These are phyloP conservation scores for Dynastes hyllus DNA, from an alignment of 2,888 invertebrate species.

Conservation along the genomic window DNA sequence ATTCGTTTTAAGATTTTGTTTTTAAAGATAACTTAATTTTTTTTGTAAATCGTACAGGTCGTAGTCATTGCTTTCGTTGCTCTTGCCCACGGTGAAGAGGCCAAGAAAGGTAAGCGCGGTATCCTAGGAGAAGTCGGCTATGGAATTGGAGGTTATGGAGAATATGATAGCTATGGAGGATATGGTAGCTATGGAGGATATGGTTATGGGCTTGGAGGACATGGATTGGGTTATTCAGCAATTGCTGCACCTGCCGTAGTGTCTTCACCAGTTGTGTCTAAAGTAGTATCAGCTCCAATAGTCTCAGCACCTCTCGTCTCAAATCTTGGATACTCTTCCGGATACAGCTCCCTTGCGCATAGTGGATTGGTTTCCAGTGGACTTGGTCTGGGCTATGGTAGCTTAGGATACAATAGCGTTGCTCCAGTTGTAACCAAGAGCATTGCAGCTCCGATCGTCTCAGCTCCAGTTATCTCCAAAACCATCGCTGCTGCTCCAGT, in stretches of 20 bases:
- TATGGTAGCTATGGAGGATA: slow-evolving; percentile 5
- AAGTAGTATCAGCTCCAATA: slow-evolving; percentile 42
- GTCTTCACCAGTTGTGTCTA: slow-evolving; percentile 37
- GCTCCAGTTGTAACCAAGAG: slow-evolving; percentile 30
- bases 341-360: background rate
- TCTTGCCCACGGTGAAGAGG: slow-evolving; percentile 19
- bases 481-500: slow-evolving; percentile 21
- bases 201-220: slow-evolving; percentile 15
- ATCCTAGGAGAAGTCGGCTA: slow-evolving; percentile 34
- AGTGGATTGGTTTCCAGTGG: slow-evolving; percentile 23
- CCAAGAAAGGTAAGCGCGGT: slow-evolving; percentile 41
- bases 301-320: slow-evolving; percentile 44
- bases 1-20: background rate
- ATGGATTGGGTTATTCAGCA: slow-evolving; percentile 21
- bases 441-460: slow-evolving; percentile 27
- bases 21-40: background rate
- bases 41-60: slow-evolving; percentile 12
- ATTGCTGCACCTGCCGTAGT: slow-evolving; percentile 37
- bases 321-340: slow-evolving; percentile 32
- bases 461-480: slow-evolving; percentile 5
- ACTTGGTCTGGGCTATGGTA: slow-evolving; percentile 32
- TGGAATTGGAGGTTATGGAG: slow-evolving; percentile 31
- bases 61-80: slow-evolving; percentile 34
- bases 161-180: slow-evolving; percentile 2
- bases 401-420: slow-evolving; percentile 22